Base-by-base conservation (phyloP, 2,797 vertebrate species). In the Siniperca undulata region DNA sequence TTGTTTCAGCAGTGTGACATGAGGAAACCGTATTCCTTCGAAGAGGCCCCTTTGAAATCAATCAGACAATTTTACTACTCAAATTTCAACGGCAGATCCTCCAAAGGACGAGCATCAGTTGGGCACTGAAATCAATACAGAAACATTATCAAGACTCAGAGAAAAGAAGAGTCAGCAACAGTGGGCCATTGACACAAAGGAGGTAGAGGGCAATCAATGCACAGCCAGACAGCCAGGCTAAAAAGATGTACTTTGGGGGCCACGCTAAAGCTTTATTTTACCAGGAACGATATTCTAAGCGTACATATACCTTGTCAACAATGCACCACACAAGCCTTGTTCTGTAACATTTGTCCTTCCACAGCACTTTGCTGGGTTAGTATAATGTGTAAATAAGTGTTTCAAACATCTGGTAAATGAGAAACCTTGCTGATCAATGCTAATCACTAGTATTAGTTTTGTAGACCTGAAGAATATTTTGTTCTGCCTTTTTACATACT, bases 51-150 rank as follows among this genome's bases (percentile, higher is more conserved):
- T 74, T 53, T 59, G 2, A 84, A 84, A 86, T 87, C 56, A 52
- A 69, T 79, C 22, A 50, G 36, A 42, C 24, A 16, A 68, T 83
- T 89, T 84, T 42, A 71, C 42, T 76, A 27, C 59, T 85, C 58
- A 67, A n/a, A 77, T 84, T 84, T 85, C 83, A 73, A 36, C 20
- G 1, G 44, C 42, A 30, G 40, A 69, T 61, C 68, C 22, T 61
- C 68, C 22, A 8, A 71, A 86, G 58, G 62, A 61, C 19, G 56
- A 2, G 50, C 65, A 66, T 82, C 62, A 42, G 68, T 52, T 46
- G 16, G 58, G 64, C 14, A 4, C 56, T 34, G 60, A 80, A 86
- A 91, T 91, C 88, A 86, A 93, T 91, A 80, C 24, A 69, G 81
- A 70, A 67, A 89, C 86, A 90, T 90, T 80, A 87, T 82, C 66